A percentile compares a stretch with the other conserved stretches of the same genome.
These are phyloP conservation scores for Stramonita haemastoma DNA, from an alignment of 2,888 invertebrate genomes.

Conservation along the genomic window DNA sequence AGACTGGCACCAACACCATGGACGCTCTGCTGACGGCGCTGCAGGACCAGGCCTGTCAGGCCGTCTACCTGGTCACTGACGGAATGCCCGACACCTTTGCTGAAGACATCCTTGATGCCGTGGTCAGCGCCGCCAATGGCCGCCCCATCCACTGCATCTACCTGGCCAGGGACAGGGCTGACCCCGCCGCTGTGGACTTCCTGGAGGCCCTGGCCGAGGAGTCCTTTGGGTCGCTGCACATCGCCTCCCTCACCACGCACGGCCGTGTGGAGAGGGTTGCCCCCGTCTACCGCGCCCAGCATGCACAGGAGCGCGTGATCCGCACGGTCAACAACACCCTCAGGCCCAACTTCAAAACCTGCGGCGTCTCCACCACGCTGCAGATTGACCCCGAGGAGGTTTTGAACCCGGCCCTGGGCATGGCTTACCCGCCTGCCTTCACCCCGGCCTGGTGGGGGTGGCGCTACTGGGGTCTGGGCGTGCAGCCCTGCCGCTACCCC, in stretches of 20 bases:
- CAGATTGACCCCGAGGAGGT: conserved; percentile 67
- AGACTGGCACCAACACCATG: conserved; percentile 76
- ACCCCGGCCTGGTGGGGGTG: conserved; percentile 45
- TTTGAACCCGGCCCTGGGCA: conserved; percentile 49
- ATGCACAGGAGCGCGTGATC: conserved; percentile 65
- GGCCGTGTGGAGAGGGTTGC: conserved; percentile 73
- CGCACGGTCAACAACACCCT: conserved; percentile 70
- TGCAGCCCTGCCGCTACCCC: conserved; percentile 58
- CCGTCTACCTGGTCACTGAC: conserved; percentile 76
- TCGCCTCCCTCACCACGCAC: conserved; percentile 69
- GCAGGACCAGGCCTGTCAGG: conserved; percentile 69
- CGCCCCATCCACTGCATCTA: conserved; percentile 75
- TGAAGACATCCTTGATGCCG: conserved; percentile 72
- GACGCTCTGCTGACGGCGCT: conserved; percentile 74
- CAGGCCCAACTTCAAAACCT: conserved; percentile 62
- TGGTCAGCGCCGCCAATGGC: conserved; percentile 62
- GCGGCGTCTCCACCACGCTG: conserved; percentile 68
- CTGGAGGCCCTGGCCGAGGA: conserved; percentile 74
- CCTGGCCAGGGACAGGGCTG: conserved; percentile 66
- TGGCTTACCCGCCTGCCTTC: conserved; percentile 51
- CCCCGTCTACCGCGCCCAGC: conserved; percentile 71
- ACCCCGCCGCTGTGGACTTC: conserved; percentile 70
- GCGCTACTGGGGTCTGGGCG: conserved; percentile 42
- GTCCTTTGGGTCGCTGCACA: conserved; percentile 75
- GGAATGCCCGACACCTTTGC: conserved; percentile 75